Conservation (phyloP, 64 coral and sea anemone species). For the Porites australiensis region DNA sequence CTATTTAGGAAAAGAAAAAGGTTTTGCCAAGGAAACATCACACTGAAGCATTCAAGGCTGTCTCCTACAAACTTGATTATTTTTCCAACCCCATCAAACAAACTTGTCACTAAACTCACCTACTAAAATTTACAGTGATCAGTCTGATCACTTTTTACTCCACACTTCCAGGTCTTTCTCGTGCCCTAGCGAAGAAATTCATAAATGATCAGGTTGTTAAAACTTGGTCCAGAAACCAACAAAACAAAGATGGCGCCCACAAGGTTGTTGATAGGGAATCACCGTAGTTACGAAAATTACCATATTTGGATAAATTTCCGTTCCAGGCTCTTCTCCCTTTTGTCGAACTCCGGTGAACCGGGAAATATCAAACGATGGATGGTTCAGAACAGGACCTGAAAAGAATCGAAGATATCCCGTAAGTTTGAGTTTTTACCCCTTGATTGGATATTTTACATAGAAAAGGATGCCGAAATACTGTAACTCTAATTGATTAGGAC, state of each 20-base stretch:
- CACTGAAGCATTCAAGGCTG: too few species aligned
- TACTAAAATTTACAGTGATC: not conserved
- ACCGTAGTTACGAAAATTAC: slow-evolving; percentile 63
- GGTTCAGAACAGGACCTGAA: not conserved
- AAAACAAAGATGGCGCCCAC: slow-evolving; percentile 69
- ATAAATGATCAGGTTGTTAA: not conserved
- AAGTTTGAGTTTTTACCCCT: not conserved
- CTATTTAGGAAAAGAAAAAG: too few species aligned
- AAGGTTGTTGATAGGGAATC: slow-evolving; percentile 56
- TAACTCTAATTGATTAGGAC: not conserved
- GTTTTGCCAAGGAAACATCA: too few species aligned
- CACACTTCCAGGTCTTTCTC: not conserved
- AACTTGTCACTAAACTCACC: not conserved
- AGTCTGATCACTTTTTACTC: not conserved
- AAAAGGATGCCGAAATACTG: not conserved
- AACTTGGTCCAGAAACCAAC: not conserved
- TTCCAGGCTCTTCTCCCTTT: slow-evolving; percentile 6
- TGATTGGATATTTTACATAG: not conserved
- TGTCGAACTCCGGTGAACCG: not conserved
- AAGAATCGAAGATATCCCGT: slow-evolving; percentile 43
- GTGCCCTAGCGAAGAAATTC: not conserved
- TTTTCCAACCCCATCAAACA: not conserved
- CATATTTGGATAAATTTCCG: slow-evolving; percentile 47
- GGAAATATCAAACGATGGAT: slow-evolving; percentile 29
- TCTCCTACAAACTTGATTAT: not conserved